These are phyloP conservation scores for Anolis sagrei DNA, from an alignment of 2,113 vertebrate genomes.

Conservation along the genomic window DNA sequence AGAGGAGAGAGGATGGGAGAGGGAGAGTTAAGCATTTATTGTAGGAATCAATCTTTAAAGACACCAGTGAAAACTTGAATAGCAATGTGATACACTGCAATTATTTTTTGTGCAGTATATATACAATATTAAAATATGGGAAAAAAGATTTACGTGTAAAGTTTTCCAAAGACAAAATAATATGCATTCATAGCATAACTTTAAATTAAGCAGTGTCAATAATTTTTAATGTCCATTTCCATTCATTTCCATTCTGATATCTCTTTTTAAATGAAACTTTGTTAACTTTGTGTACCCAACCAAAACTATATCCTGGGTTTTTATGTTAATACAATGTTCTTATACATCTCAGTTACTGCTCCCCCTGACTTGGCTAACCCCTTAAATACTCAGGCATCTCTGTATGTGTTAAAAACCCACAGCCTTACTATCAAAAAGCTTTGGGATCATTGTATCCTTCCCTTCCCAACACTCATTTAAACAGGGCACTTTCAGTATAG, in stretches of 20 bases:
- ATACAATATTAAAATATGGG: background rate
- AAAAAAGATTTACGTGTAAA: background rate
- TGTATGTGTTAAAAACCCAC: background rate
- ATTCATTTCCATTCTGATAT: too few relatives aligned
- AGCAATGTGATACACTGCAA: accelerated
- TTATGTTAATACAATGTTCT: background rate
- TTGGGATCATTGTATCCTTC: slow-evolving; percentile 11
- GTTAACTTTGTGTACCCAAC: background rate
- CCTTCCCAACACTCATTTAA: background rate
- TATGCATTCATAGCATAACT: background rate
- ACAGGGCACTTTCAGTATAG: slow-evolving; percentile 47
- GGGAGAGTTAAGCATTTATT: background rate
- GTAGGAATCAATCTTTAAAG: too few relatives aligned
- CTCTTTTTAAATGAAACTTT: background rate
- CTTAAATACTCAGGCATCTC: slow-evolving; percentile 4
- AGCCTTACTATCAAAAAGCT: slow-evolving; percentile 19
- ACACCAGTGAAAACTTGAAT: background rate
- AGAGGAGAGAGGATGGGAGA: too few relatives aligned
- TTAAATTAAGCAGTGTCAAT: background rate
- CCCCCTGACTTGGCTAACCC: background rate
- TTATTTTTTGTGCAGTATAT: background rate
- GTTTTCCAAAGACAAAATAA: background rate
- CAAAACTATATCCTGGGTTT: background rate
- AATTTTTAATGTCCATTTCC: background rate
- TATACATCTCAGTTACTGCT: background rate